Conservation (phyloP, 2,113 vertebrate genomes). For the Melanerpes aurifrons region DNA sequence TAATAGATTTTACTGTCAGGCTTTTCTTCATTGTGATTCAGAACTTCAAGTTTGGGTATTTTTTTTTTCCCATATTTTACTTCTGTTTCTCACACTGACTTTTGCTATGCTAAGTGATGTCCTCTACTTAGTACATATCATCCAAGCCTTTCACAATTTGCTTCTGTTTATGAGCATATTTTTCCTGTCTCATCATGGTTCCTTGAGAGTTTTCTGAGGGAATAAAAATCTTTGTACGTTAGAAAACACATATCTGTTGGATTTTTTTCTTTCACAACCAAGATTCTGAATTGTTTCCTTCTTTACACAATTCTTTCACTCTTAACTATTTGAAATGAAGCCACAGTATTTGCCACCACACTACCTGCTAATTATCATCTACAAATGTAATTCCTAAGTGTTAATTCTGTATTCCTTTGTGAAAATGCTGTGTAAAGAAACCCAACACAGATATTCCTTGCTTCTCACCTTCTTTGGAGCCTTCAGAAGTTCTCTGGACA, state of each 20-base stretch:
- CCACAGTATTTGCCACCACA: background rate
- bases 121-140: background rate
- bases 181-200: background rate
- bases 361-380: conserved; percentile 4
- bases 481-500: no score
- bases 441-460: fast-evolving
- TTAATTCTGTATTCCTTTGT: background rate
- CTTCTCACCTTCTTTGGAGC: background rate
- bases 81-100: background rate
- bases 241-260: background rate
- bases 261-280: background rate
- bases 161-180: background rate
- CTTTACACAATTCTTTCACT: background rate
- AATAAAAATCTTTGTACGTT: background rate
- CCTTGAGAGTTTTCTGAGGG: background rate
- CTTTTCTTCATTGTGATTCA: background rate
- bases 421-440: background rate
- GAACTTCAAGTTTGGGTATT: background rate
- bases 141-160: background rate
- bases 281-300: background rate
- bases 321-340: background rate
- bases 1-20: background rate
- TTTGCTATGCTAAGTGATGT: background rate
- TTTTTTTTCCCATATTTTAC: background rate
- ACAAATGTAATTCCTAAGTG: background rate